Evolutionary conservation across 2,797 vertebrate genomes (phyloP).

Genomic region (Sebastes minor): DNA sequence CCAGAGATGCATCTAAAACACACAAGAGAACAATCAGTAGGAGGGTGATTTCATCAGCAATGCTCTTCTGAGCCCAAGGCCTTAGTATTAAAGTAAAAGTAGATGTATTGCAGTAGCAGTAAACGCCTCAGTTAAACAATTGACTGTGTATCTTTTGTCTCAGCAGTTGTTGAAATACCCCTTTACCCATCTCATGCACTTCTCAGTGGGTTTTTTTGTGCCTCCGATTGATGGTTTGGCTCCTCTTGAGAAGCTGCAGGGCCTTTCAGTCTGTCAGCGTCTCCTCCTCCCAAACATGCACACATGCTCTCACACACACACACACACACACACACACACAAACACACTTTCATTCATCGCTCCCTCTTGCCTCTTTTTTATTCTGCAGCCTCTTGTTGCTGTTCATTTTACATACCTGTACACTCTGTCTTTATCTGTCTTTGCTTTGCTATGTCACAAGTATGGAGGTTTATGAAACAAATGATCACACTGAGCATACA

Average conservation of each 20-base stretch:
- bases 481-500: not conserved
- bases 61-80: constrained; percentile 18
- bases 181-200: constrained; percentile 28
- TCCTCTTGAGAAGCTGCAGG: constrained; percentile 57
- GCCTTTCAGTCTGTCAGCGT: constrained; percentile 44
- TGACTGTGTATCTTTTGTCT: constrained; percentile 6
- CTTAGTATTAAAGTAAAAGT: constrained; percentile 13
- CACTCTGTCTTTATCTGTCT: not conserved
- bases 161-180: constrained; percentile 18
- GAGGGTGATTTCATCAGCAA: not conserved
- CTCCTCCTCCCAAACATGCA: constrained; percentile 11
- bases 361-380: not conserved
- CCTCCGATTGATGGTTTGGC: constrained; percentile 54
- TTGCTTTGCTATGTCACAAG: not conserved
- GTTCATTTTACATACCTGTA: not conserved
- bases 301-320: constrained; percentile 7
- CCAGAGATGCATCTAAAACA: not conserved
- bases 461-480: not conserved
- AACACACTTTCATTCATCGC: not conserved
- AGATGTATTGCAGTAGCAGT: not conserved
- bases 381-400: not conserved
- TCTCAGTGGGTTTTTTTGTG: constrained; percentile 33
- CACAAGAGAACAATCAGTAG: not conserved
- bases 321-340: not conserved
- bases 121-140: constrained; percentile 40